phyloP scores from a whole-genome alignment of 2,113 vertebrate genomes.

The Platanista minor region DNA sequence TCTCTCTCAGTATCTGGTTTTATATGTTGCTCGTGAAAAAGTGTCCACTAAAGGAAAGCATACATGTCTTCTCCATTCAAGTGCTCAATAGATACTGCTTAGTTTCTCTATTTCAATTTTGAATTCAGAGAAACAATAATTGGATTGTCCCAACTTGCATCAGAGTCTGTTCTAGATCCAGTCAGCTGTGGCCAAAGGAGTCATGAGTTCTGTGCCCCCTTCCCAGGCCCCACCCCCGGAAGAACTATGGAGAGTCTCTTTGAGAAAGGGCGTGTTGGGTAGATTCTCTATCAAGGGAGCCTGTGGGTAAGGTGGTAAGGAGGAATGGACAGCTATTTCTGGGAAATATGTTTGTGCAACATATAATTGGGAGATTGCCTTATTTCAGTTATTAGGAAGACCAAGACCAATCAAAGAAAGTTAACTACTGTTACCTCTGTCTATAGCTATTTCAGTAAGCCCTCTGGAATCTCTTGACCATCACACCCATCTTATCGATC shows the following conservation, averaged over 20 bases:
- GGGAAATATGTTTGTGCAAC: background rate
- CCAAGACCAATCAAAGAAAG: background rate
- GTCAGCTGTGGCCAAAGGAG: background rate
- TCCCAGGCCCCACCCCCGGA: too few species aligned
- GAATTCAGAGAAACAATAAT: constrained; percentile 1
- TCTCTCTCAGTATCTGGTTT: background rate
- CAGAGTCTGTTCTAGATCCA: background rate
- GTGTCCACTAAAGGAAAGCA: background rate
- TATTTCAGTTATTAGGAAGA: background rate
- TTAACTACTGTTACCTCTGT: background rate
- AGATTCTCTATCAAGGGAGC: background rate
- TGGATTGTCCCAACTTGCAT: background rate
- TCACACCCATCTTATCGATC: background rate
- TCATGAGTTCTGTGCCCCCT: background rate
- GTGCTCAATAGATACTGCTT: background rate
- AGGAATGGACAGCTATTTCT: background rate
- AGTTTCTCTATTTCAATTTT: background rate
- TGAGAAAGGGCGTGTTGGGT: background rate
- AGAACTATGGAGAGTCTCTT: background rate
- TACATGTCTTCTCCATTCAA: background rate
- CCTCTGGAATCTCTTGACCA: background rate
- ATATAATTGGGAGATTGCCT: background rate
- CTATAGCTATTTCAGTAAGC: background rate
- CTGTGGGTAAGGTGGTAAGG: background rate
- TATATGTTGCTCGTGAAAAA: background rate